A percentile compares a stretch with the other conserved stretches of the same genome.
Conservation (phyloP, 2,113 vertebrate genomes). For the Mustelus asterias region DNA sequence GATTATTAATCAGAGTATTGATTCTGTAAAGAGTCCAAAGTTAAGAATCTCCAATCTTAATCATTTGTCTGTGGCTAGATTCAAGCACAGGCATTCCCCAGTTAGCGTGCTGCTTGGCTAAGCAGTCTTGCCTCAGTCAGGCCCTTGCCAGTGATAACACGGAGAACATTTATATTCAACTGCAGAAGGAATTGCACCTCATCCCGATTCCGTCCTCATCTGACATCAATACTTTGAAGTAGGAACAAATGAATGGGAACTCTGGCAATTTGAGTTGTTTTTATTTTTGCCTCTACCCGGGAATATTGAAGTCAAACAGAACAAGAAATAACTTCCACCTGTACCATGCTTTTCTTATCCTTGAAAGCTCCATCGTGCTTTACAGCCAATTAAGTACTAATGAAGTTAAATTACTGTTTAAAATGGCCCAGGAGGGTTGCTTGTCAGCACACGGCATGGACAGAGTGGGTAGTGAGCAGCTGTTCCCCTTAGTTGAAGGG, state of each 20-base stretch:
- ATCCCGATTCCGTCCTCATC: not conserved
- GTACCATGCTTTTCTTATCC: not conserved
- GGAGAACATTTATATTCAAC: not conserved
- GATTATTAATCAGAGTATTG: not conserved
- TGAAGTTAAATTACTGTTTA: not conserved
- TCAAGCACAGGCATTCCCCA: not conserved
- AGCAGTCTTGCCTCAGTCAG: not conserved
- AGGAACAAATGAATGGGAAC: not conserved
- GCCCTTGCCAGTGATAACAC: not conserved
- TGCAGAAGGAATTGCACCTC: not conserved
- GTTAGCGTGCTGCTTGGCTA: not conserved
- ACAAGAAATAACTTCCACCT: not conserved
- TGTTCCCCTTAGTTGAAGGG: too few relatives aligned
- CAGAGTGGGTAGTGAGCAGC: too few relatives aligned
- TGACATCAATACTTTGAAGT: not conserved
- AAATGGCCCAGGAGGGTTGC: not conserved
- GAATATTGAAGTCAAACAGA: not conserved
- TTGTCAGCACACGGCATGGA: not conserved
- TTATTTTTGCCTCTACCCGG: not conserved
- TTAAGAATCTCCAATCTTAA: not conserved
- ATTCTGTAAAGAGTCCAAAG: not conserved
- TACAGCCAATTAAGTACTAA: not conserved
- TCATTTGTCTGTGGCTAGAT: not conserved
- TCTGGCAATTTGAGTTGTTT: not conserved
- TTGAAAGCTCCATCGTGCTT: not conserved